Evolutionary conservation across 2,888 invertebrate species (phyloP).

Genomic region (Branchellion lobata): DNA sequence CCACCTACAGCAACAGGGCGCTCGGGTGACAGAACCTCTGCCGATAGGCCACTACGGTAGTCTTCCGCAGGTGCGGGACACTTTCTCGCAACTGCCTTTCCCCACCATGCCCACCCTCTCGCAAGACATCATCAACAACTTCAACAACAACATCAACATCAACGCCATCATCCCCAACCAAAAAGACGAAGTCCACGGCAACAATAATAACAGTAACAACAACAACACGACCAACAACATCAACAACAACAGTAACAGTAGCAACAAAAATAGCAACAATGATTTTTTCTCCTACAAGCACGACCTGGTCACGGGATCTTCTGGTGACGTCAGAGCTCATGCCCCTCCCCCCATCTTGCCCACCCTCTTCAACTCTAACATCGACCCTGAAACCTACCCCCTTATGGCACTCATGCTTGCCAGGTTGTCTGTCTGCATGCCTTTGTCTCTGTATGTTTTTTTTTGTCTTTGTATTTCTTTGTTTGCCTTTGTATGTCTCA

Average conservation of each 20-base stretch:
- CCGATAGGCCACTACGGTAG: constrained; percentile 40
- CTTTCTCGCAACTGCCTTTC: background rate
- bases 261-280: background rate
- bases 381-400: constrained; percentile 42
- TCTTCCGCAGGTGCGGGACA: constrained; percentile 30
- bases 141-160: constrained; percentile 9
- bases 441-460: too few relatives aligned
- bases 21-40: background rate
- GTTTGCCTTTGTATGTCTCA: too few relatives aligned
- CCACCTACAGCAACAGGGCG: too few relatives aligned
- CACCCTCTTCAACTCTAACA: background rate
- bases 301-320: constrained; percentile 15
- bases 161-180: background rate
- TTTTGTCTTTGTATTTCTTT: too few relatives aligned
- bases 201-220: background rate
- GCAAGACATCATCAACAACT: constrained; percentile 2
- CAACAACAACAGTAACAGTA: background rate
- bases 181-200: too few relatives aligned
- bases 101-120: background rate
- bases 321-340: constrained; percentile 24
- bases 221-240: background rate
- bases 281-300: background rate
- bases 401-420: constrained; percentile 46
- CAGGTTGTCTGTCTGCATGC: constrained; percentile 56
- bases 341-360: background rate